Base-by-base conservation (phyloP, 92 coral and sea anemone genomes). In the Siderastrea radians region DNA sequence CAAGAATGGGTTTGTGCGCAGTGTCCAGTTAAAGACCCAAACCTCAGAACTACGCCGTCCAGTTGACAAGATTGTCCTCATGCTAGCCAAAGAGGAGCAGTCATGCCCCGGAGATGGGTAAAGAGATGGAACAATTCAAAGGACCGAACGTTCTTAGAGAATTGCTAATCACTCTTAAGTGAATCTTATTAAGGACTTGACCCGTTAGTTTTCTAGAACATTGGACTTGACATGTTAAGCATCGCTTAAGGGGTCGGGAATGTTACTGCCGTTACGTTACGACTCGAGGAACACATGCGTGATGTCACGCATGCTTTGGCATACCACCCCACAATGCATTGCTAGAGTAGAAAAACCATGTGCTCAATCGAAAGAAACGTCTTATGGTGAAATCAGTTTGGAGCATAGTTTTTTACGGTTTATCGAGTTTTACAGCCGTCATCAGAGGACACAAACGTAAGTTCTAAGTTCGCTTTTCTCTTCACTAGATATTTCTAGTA, bases 41-140 rank as follows among this genome's bases (percentile, higher is more conserved):
- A 77, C 74, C 51, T 61, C 86, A 12, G 77, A 86, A 78, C 51
- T 86, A 73, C 76, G 85, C 66, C 68, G 90, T 47, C 86, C 90
- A 4, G 75, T 79, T 47, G 74, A 66, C 58, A 86, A 86, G 68
- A 52, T 86, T 49, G 86, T 79, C 61, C 77, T 79, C 58, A 57
- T 86, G 70, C 54, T 86, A 57, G 70, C 74, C 38, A 69, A 63
- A 38, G 89, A 85, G 64, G 89, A 85, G 49, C 64, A 85, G 38
- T 19, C 64, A 48, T 54, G 67, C 80, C 65, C 7, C 67, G 66
- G 51, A 52, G 38, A 75, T 75, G 77, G 48, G 9, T n/a, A 50
- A 72, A 46, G 77, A 72, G 11, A 12, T n/a, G n/a, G 46, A 16
- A 72, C 15, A 52, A 51, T 72, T n/a, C 55, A 13, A 49, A 72